Base-by-base conservation (phyloP, 1,140 invertebrate genomes). In the Danaus plexippus region DNA sequence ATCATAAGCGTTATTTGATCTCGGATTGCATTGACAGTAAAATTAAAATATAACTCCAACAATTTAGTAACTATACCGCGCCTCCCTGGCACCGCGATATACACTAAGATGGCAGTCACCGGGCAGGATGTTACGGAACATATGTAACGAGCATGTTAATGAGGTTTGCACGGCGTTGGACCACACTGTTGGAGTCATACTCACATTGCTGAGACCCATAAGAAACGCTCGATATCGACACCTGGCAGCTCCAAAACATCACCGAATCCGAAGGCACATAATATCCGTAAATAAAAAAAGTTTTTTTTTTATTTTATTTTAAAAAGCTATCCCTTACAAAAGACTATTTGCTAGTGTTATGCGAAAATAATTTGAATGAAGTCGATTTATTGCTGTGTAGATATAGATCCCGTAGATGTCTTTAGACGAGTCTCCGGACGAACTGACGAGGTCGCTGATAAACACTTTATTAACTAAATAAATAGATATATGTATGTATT, bases 401-500 rank as follows among this genome's bases (percentile, higher is more conserved):
- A 51, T 43, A 18, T 51, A 32, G 44, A 32, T 11, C 32, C 22
- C 22, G 22, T 8, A 49, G 46, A 48, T 43, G 50, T 54, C 51
- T 32, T 6, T 32, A 49, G 43, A 51, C 40, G 43, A 58, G 52
- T n/a, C n/a, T n/a, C n/a, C 49, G 13, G 42, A 58, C 50, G 42
- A 59, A 59, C 47, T 51, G 47, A 47, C 52, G 50, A 54, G 55
- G 22, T 32, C 22, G 22, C 22, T 32, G 22, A 54, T 63, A 54
- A 59, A 61, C 46, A 56, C 41, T 65, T 58, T 67, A 69, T 75
- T 66, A 64, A 71, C 72, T 73, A 59, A 69, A 69, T 81, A 81
- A 78, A 78, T 82, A 80, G 77, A 80, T 82, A 82, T 62, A 81
- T 72, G 69, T 73, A 83, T 79, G 69, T 73, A 83, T 79, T 82